Percentiles rank a stretch among this genome's conserved stretches.
Evolutionary conservation across 2,888 invertebrate species (phyloP).

Genomic region (Rhyacophila evoluta): DNA sequence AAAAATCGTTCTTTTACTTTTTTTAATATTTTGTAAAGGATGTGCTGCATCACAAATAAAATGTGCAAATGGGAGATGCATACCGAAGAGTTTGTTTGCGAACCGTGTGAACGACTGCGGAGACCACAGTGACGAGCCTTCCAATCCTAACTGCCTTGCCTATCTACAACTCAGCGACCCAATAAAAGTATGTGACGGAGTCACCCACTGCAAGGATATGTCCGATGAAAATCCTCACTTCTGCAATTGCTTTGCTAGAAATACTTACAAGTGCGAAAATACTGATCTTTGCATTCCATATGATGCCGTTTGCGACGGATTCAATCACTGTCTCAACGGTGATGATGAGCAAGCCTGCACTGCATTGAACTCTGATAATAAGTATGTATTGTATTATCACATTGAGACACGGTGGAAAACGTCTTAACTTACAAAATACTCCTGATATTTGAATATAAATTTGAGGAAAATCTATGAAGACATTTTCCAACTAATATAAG

Average conservation of each 20-base stretch:
- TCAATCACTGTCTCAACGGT: constrained; percentile 77
- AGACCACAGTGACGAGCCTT: constrained; percentile 80
- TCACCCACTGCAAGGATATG: constrained; percentile 81
- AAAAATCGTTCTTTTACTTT: too few relatives aligned
- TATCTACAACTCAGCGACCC: constrained; percentile 78
- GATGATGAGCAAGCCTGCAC: constrained; percentile 80
- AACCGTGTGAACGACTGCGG: constrained; percentile 77
- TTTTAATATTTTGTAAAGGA: constrained; percentile 64
- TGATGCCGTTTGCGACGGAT: constrained; percentile 84
- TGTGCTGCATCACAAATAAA: constrained; percentile 75
- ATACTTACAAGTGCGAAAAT: constrained; percentile 60
- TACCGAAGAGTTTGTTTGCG: constrained; percentile 78
- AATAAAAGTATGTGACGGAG: constrained; percentile 80
- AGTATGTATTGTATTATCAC: not conserved
- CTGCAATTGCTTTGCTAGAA: constrained; percentile 72
- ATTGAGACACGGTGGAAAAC: too few relatives aligned
- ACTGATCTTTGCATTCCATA: constrained; percentile 74
- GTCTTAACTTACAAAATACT: too few relatives aligned
- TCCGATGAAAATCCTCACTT: constrained; percentile 78
- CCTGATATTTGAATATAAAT: too few relatives aligned
- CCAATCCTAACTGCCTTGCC: constrained; percentile 73
- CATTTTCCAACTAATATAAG: too few relatives aligned
- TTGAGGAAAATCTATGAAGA: too few relatives aligned
- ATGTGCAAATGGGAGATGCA: constrained; percentile 76
- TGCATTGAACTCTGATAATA: constrained; percentile 59